These are phyloP conservation scores for Drosophila histrio DNA, from an alignment of 2,888 invertebrate species.

Conservation along the genomic window DNA sequence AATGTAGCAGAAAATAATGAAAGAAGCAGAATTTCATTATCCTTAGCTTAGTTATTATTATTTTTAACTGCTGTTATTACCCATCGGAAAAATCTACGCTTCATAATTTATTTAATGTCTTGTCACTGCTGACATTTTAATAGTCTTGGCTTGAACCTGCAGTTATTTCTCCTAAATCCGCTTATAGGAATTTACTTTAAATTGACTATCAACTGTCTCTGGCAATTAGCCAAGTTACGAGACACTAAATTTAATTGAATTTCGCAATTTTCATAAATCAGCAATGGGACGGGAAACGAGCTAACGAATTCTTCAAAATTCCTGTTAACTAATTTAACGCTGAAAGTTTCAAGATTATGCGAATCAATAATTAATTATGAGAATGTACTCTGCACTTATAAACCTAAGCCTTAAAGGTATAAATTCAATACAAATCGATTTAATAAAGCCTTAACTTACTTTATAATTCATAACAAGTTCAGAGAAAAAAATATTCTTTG, in stretches of 20 bases:
- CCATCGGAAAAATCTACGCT: conserved; percentile 12
- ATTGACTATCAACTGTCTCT: conserved; percentile 12
- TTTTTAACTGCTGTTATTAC: neutral
- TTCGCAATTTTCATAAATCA: conserved; percentile 8
- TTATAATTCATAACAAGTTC: too few species aligned
- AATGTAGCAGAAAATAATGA: neutral
- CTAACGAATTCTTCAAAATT: neutral
- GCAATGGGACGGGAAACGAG: neutral
- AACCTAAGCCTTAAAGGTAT: too few species aligned
- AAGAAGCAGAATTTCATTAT: conserved; percentile 4
- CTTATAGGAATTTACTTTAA: conserved; percentile 19
- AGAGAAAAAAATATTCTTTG: too few species aligned
- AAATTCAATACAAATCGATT: too few species aligned
- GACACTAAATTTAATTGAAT: conserved; percentile 23
- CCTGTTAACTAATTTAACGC: conserved; percentile 11
- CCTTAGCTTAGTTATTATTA: neutral
- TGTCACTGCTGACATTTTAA: conserved; percentile 22
- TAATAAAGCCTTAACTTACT: too few species aligned
- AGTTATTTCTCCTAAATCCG: conserved; percentile 16
- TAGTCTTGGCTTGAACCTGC: conserved; percentile 17
- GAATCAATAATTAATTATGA: conserved; percentile 3
- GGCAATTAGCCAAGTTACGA: conserved; percentile 3
- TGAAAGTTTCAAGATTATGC: neutral
- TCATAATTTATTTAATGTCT: conserved; percentile 32
- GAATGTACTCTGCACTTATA: too few species aligned